Conservation (phyloP, 1,140 invertebrate genomes). For the Drosophila teissieri region DNA sequence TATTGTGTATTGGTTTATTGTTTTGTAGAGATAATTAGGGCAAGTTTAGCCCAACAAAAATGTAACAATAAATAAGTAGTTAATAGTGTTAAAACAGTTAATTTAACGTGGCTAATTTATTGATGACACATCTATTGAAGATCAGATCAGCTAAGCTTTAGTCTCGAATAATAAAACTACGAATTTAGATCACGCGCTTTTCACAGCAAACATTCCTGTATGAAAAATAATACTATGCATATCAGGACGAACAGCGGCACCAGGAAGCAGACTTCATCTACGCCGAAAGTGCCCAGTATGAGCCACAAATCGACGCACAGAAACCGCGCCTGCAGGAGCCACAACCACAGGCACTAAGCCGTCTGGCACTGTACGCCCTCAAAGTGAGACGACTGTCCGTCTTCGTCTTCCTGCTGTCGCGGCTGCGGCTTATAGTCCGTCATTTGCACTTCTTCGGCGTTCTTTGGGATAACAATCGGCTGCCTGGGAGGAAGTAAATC, state of each 20-base stretch:
- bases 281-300: constrained; percentile 52
- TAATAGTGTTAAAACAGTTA: constrained; percentile 10
- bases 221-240: constrained; percentile 77
- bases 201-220: constrained; percentile 77
- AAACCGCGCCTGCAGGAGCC: constrained; percentile 61
- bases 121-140: constrained; percentile 23
- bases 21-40: constrained; percentile 4
- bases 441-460: constrained; percentile 93
- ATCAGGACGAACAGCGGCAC: constrained; percentile 70
- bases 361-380: constrained; percentile 79
- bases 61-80: constrained; percentile 12
- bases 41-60: constrained; percentile 3
- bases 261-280: constrained; percentile 69
- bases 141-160: constrained; percentile 50
- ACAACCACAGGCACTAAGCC: constrained; percentile 71
- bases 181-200: constrained; percentile 63
- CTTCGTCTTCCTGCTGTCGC: constrained; percentile 84
- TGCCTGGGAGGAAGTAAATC: constrained; percentile 89
- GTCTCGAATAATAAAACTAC: constrained; percentile 28
- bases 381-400: constrained; percentile 67
- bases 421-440: constrained; percentile 89
- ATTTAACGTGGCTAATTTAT: constrained; percentile 38
- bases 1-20: constrained; percentile 16
- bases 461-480: constrained; percentile 88
- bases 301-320: constrained; percentile 55